Evolutionary conservation across 2,113 vertebrate species (phyloP).

Genomic region (Craseonycteris thonglongyai): DNA sequence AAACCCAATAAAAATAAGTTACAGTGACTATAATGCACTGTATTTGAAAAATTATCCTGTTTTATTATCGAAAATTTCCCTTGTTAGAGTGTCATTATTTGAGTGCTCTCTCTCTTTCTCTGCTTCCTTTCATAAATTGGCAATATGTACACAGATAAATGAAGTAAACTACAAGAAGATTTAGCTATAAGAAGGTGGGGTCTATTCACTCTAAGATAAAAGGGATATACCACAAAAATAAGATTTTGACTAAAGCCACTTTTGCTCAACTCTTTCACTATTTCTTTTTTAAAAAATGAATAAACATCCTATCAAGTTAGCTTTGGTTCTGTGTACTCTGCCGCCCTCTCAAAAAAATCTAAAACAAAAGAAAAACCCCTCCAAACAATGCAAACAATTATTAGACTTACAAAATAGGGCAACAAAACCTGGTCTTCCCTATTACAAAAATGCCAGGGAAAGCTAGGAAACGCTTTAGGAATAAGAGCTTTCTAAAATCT

Average conservation of each 20-base stretch:
- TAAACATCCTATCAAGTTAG: not conserved
- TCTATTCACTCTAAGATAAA: not conserved
- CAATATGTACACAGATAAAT: not conserved
- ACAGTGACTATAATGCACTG: not conserved
- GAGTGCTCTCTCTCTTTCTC: not conserved
- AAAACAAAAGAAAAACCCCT: not conserved
- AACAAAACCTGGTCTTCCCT: not conserved
- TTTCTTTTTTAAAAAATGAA: not conserved
- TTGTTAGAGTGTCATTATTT: not conserved
- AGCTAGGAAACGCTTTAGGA: not conserved
- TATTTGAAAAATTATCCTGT: not conserved
- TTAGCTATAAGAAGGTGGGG: not conserved
- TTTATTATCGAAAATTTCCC: not conserved
- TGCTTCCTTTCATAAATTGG: not conserved
- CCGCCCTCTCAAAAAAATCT: no score
- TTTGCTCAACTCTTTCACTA: not conserved
- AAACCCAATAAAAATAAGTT: not conserved
- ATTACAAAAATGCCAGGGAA: not conserved
- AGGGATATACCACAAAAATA: not conserved
- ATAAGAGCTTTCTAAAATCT: not conserved
- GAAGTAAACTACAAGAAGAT: not conserved
- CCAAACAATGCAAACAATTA: not conserved
- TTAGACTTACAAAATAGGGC: not conserved
- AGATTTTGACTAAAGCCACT: not conserved
- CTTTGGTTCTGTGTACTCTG: not conserved